Evolutionary conservation across 2,888 invertebrate genomes (phyloP).

Genomic region (Kryphioiulus occultus): DNA sequence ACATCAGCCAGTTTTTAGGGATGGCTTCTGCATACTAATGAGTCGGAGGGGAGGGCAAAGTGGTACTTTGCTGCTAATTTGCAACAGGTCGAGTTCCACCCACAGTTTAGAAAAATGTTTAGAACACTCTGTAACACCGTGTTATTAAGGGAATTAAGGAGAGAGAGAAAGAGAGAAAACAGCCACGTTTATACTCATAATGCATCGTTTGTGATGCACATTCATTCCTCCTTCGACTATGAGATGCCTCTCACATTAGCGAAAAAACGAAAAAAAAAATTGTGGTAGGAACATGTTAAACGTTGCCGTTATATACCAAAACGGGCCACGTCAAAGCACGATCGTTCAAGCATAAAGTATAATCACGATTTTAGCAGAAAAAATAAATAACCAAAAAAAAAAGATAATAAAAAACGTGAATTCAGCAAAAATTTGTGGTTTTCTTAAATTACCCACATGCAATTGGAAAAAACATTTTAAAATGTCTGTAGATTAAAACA

Average conservation of each 20-base stretch:
- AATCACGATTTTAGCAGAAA: not conserved
- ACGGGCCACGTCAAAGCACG: too few species aligned
- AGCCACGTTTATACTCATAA: not conserved
- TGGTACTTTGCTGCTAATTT: not conserved
- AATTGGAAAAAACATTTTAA: too few species aligned
- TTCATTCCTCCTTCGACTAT: not conserved
- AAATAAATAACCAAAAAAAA: too few species aligned
- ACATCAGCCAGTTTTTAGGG: not conserved
- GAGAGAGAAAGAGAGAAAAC: not conserved
- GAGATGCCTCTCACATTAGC: not conserved
- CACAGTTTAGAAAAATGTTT: conserved; percentile 25
- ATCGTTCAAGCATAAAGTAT: not conserved
- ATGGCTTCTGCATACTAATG: not conserved
- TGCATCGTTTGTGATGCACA: not conserved
- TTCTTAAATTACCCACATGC: too few species aligned
- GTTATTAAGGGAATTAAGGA: not conserved
- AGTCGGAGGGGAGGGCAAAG: not conserved
- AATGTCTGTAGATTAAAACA: too few species aligned
- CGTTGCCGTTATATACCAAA: too few species aligned
- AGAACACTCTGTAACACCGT: not conserved
- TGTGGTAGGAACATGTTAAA: too few species aligned
- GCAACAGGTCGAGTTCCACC: conserved; percentile 3
- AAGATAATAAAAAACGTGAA: too few species aligned
- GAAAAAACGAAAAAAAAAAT: too few species aligned
- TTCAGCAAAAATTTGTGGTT: too few species aligned